Base-by-base conservation (phyloP, 30 jellyfish, hydroid and myxozoan genomes). In the Sanderia malayensis region DNA sequence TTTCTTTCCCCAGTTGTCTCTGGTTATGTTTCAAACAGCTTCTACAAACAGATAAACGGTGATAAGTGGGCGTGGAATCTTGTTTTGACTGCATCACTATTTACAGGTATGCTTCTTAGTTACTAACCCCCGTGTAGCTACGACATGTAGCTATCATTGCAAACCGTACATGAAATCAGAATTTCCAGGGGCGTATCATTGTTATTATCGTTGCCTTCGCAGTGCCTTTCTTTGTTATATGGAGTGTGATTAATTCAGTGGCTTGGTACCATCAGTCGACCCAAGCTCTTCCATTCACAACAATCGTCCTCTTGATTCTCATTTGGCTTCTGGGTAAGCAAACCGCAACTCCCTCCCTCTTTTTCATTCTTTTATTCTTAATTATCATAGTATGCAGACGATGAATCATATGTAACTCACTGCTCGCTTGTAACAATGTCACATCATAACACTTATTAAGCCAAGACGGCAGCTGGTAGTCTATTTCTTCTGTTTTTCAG, bases 11-110 rank as follows among this genome's bases (percentile, higher is more conserved):
- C 69, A 90, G 98, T 85, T 71, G 86, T 90, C 19, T 77, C 98
- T 23, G 98, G 98, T 17, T 90, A 66, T 78, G 98, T 90, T 21
- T 90, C 98, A 21, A 90, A 90, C 86, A 82, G 98, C 62, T 83
- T 90, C 74, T 90, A 90, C 77, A 90, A 90, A 73, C 98, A 90
- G 34, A 83, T 90, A 13, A 31, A 66, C 20, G 98, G 98, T 49
- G 95, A 90, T 19, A 82, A 76, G 46, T 90, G 98, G 98, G 98
- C 98, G 0, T 90, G 98, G 98, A 90, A 90, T 45, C 93, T 90
- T 21, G 88, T 90, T 21, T 86, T 90, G n/a, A 90, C 98, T 22
- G 98, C 98, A 0, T 90, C 98, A 1, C 44, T 90, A 80, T 90
- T 90, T 66, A 41, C 96, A 69, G 98, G 98, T 90, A 67, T 19